These are phyloP conservation scores for Jaculus jaculus DNA, from an alignment of 2,113 vertebrate genomes.

Conservation along the genomic window DNA sequence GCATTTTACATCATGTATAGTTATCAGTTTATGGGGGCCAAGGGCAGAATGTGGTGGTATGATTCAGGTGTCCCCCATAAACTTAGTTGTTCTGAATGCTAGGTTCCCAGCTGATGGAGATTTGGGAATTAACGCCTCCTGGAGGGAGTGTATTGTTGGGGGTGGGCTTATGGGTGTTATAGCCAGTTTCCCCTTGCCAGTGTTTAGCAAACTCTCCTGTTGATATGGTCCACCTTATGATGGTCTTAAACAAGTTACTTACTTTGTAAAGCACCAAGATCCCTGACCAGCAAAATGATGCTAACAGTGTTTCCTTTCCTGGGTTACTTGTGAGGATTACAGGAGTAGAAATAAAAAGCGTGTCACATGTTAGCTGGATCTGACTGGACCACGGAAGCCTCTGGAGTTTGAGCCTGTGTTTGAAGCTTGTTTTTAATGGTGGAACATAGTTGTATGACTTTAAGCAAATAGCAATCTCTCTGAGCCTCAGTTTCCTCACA, in stretches of 20 bases:
- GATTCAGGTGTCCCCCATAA: no score
- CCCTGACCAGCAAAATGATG: not conserved
- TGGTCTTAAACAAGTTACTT: not conserved
- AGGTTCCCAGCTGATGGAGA: no score
- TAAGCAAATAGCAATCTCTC: not conserved
- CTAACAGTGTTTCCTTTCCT: not conserved
- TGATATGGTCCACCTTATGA: no score
- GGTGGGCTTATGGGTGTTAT: no score
- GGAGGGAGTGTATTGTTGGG: no score
- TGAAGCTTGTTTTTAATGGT: conserved; percentile 7
- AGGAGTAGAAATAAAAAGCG: not conserved
- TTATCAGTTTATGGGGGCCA: no score
- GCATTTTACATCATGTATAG: no score
- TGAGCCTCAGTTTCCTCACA: conserved; percentile 11
- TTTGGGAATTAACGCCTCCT: no score
- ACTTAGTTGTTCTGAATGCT: no score
- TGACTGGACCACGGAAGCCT: not conserved
- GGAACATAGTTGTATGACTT: not conserved
- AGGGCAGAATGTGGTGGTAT: no score
- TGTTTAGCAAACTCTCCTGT: no score
- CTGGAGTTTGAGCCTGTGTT: not conserved
- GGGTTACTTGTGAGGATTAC: not conserved
- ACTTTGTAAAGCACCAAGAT: not conserved
- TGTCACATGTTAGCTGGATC: not conserved
- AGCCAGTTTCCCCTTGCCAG: no score